phyloP scores from a whole-genome alignment of 2,113 vertebrate genomes.

The Taurulus bubalis region DNA sequence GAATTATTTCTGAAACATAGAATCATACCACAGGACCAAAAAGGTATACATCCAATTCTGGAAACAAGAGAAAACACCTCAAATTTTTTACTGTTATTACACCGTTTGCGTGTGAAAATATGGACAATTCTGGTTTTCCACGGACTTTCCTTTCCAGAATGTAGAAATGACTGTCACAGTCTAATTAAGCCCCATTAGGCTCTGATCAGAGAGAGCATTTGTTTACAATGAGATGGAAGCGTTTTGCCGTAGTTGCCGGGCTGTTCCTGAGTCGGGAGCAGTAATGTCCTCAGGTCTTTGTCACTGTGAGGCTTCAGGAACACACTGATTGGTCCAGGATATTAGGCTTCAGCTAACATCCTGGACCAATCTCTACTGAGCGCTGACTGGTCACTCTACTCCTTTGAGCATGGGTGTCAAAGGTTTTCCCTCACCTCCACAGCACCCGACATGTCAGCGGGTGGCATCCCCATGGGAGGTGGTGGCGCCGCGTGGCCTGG shows the following conservation, averaged over 20 bases:
- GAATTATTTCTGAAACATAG: neutral
- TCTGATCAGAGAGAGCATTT: neutral
- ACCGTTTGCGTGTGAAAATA: neutral
- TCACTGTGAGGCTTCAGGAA: too few relatives aligned
- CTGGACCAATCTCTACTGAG: neutral
- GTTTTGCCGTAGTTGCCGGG: too few relatives aligned
- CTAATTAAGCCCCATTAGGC: neutral
- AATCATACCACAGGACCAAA: neutral
- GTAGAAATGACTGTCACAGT: neutral
- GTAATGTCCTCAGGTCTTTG: too few relatives aligned
- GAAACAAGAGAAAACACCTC: neutral
- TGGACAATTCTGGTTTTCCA: neutral
- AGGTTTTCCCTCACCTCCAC: slow-evolving; percentile 69
- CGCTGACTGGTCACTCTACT: neutral
- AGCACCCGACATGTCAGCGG: slow-evolving; percentile 70
- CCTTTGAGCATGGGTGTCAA: neutral
- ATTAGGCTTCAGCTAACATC: too few relatives aligned
- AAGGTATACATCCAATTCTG: neutral
- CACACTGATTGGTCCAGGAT: too few relatives aligned
- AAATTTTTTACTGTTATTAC: neutral
- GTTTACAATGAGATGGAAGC: too few relatives aligned
- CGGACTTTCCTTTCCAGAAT: neutral
- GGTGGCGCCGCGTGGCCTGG: slow-evolving; percentile 81
- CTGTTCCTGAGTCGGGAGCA: too few relatives aligned
- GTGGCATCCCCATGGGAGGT: slow-evolving; percentile 77